A percentile compares a stretch with the other conserved stretches of the same genome.
Evolutionary conservation across 30 jellyfish, hydroid and myxozoan species (phyloP).

Genomic region (Cassiopea andromeda): DNA sequence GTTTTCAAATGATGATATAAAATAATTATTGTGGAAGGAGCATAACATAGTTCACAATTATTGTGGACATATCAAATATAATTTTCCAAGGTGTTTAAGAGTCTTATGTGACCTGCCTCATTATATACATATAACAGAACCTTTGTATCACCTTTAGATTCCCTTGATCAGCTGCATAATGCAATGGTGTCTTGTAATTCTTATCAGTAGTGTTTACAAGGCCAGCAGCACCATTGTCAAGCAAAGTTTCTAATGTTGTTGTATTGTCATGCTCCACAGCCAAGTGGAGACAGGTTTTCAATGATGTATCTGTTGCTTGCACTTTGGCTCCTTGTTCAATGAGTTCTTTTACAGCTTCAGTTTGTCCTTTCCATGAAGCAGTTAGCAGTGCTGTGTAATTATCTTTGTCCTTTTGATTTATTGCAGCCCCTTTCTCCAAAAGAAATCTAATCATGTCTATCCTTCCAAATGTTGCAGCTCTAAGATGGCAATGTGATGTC

Average conservation of each 20-base stretch:
- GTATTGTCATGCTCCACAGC: slow-evolving; percentile 82
- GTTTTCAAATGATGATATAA: too few species aligned
- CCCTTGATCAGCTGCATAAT: slow-evolving; percentile 89
- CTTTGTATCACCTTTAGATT: slow-evolving; percentile 59
- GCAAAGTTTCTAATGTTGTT: slow-evolving; percentile 64
- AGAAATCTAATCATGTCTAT: slow-evolving; percentile 61
- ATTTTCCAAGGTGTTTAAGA: too few species aligned
- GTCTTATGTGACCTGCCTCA: too few species aligned
- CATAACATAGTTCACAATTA: too few species aligned
- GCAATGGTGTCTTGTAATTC: slow-evolving; percentile 89
- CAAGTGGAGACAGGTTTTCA: slow-evolving; percentile 84
- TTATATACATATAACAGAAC: background rate
- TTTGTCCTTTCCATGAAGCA: slow-evolving; percentile 96
- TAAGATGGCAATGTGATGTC: background rate
- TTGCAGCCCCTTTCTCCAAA: slow-evolving; percentile 75
- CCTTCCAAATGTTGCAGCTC: slow-evolving; percentile 92
- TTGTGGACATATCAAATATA: too few species aligned
- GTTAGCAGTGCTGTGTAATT: slow-evolving; percentile 90
- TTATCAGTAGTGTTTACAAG: slow-evolving; percentile 84
- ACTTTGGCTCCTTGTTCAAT: slow-evolving; percentile 71
- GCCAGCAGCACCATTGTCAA: slow-evolving; percentile 68
- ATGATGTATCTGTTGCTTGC: slow-evolving; percentile 63
- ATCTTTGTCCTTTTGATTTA: slow-evolving; percentile 80
- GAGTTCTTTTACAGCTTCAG: slow-evolving; percentile 76
- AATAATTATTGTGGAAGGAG: too few species aligned